Percentiles rank a stretch among this genome's conserved stretches.
Evolutionary conservation across 2,113 vertebrate genomes (phyloP).

Genomic region (Carassius carassius): DNA sequence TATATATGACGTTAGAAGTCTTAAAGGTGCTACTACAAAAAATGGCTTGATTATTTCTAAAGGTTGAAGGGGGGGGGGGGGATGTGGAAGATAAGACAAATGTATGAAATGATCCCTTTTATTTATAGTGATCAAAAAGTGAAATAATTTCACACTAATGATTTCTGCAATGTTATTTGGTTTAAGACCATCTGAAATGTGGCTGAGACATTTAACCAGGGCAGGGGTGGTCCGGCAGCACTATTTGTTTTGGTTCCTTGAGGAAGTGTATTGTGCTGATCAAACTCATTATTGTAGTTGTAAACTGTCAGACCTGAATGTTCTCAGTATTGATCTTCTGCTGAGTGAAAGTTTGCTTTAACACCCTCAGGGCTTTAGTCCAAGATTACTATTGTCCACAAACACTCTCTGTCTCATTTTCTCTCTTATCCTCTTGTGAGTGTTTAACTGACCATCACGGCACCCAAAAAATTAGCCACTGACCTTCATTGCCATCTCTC

Average conservation of each 20-base stretch:
- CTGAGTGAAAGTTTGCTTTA: conserved; percentile 59
- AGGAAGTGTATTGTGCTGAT: conserved; percentile 52
- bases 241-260: conserved; percentile 49
- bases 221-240: conserved; percentile 31
- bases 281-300: conserved; percentile 60
- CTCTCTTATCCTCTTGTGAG: conserved; percentile 15
- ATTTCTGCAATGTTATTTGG: background rate
- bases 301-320: conserved; percentile 57
- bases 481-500: conserved; percentile 46
- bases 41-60: background rate
- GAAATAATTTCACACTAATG: background rate
- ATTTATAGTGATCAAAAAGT: background rate
- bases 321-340: conserved; percentile 56
- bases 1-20: background rate
- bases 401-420: conserved; percentile 29
- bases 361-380: conserved; percentile 52
- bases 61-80: background rate
- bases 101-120: background rate
- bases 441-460: conserved; percentile 40
- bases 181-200: background rate
- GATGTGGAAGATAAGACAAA: background rate
- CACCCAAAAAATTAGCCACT: conserved; percentile 24
- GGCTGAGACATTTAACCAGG: conserved; percentile 28
- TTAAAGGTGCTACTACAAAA: background rate
- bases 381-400: conserved; percentile 50